phyloP scores from a whole-genome alignment of 1,140 invertebrate genomes.

The Drosophila kikkawai region DNA sequence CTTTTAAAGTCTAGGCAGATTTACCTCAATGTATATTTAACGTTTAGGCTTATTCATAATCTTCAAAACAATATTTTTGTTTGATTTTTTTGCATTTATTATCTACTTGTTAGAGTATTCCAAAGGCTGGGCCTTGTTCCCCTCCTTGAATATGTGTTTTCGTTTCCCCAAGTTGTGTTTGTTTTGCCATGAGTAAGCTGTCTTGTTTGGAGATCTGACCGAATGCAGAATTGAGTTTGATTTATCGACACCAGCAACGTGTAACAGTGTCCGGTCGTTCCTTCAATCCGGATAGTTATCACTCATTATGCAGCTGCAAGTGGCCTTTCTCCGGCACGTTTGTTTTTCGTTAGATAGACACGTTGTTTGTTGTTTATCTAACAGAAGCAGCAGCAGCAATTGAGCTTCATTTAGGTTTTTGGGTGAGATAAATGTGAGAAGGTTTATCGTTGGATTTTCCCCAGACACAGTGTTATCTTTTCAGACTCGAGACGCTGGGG shows the following conservation, averaged over 20 bases:
- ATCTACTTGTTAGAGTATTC: slow-evolving; percentile 5
- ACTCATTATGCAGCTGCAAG: slow-evolving; percentile 39
- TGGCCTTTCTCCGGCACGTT: slow-evolving; percentile 29
- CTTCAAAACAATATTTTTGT: slow-evolving; percentile 1
- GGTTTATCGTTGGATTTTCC: slow-evolving; percentile 8
- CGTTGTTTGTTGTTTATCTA: slow-evolving; percentile 39
- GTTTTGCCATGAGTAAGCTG: slow-evolving; percentile 23
- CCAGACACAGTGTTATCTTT: slow-evolving; percentile 1
- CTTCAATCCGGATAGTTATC: slow-evolving; percentile 5
- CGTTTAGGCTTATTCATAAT: not conserved
- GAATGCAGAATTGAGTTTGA: slow-evolving; percentile 26
- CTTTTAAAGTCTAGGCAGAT: no score
- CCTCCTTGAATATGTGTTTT: not conserved
- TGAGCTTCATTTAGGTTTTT: slow-evolving; percentile 36
- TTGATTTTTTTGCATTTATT: not conserved
- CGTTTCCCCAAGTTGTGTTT: slow-evolving; percentile 25
- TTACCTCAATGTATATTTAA: not conserved
- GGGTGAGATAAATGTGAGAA: slow-evolving; percentile 14
- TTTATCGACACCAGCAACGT: slow-evolving; percentile 44
- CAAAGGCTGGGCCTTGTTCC: not conserved
- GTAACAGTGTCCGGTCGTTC: slow-evolving; percentile 1
- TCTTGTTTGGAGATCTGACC: not conserved
- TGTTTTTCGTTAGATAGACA: slow-evolving; percentile 21
- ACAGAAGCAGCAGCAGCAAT: slow-evolving; percentile 12
- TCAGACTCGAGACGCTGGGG: not conserved